Conservation (phyloP, 2,888 invertebrate genomes). For the Therioaphis trifolii region DNA sequence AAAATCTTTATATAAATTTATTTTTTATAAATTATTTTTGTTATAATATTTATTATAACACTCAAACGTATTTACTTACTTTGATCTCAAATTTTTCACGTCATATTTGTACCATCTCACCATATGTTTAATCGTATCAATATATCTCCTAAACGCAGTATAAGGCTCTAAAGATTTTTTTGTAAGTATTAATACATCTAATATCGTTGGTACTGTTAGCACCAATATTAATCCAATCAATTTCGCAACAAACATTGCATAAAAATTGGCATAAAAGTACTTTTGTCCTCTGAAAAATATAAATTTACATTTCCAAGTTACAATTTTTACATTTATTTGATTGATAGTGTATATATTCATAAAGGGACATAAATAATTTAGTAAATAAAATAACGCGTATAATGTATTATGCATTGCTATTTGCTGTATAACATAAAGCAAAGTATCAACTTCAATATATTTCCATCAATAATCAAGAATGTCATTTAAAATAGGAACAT, state of each 20-base stretch:
- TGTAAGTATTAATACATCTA: conserved; percentile 68
- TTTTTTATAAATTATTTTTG: too few relatives aligned
- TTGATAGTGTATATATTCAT: too few relatives aligned
- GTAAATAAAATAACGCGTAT: too few relatives aligned
- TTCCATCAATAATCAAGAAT: too few relatives aligned
- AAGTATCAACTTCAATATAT: too few relatives aligned
- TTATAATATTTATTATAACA: too few relatives aligned
- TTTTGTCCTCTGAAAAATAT: conserved; percentile 76
- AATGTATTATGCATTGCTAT: too few relatives aligned
- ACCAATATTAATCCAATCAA: conserved; percentile 81
- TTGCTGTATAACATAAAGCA: too few relatives aligned
- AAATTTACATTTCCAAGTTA: not conserved
- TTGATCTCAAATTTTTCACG: conserved; percentile 73
- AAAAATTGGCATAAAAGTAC: conserved; percentile 79
- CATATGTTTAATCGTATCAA: conserved; percentile 82
- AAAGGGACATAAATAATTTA: too few relatives aligned
- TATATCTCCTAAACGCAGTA: conserved; percentile 73
- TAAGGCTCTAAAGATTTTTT: conserved; percentile 66
- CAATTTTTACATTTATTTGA: conserved; percentile 53
- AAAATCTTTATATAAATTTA: too few relatives aligned
- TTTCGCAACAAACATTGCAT: conserved; percentile 79
- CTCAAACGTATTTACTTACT: conserved; percentile 71
- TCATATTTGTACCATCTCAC: conserved; percentile 82
- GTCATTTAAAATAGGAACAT: too few relatives aligned
- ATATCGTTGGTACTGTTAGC: conserved; percentile 80